A percentile compares a stretch with the other conserved stretches of the same genome.
These are phyloP conservation scores for Halcyon malimbica DNA, from an alignment of 2,113 vertebrate genomes.

Conservation along the genomic window DNA sequence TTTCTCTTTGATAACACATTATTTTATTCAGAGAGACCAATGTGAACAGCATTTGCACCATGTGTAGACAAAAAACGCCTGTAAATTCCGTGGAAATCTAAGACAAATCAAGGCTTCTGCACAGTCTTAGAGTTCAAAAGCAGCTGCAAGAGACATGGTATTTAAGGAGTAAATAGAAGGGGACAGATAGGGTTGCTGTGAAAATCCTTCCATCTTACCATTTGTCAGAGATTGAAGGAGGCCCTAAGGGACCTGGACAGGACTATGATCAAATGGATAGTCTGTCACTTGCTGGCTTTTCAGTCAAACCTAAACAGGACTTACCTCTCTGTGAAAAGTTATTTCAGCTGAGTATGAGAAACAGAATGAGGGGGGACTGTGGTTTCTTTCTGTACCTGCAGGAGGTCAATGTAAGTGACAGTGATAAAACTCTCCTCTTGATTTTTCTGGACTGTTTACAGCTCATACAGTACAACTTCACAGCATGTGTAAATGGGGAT, in stretches of 20 bases:
- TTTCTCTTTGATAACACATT: not conserved
- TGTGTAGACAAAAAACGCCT: not conserved
- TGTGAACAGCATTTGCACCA: not conserved
- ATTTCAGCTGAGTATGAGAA: not conserved
- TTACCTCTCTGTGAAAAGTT: not conserved
- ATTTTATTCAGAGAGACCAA: not conserved
- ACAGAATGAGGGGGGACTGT: not conserved
- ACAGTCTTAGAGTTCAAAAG: not conserved
- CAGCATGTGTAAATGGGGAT: not conserved
- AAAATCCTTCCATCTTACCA: not conserved
- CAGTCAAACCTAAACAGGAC: not conserved
- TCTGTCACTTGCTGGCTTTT: not conserved
- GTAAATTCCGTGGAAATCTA: not conserved
- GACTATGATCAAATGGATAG: not conserved
- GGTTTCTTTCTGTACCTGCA: slow-evolving; percentile 24
- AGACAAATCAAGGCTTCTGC: not conserved
- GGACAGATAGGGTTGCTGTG: not conserved
- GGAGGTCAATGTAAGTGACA: not conserved
- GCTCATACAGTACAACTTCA: not conserved
- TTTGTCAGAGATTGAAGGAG: not conserved
- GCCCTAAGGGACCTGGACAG: not conserved
- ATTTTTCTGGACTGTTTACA: slow-evolving; percentile 15
- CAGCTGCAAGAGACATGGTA: not conserved
- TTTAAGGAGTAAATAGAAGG: not conserved
- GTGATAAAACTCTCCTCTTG: not conserved